Percentiles rank a stretch among this genome's conserved stretches.
These are phyloP conservation scores for Lycaena phlaeas DNA, from an alignment of 2,888 invertebrate species.

Conservation along the genomic window DNA sequence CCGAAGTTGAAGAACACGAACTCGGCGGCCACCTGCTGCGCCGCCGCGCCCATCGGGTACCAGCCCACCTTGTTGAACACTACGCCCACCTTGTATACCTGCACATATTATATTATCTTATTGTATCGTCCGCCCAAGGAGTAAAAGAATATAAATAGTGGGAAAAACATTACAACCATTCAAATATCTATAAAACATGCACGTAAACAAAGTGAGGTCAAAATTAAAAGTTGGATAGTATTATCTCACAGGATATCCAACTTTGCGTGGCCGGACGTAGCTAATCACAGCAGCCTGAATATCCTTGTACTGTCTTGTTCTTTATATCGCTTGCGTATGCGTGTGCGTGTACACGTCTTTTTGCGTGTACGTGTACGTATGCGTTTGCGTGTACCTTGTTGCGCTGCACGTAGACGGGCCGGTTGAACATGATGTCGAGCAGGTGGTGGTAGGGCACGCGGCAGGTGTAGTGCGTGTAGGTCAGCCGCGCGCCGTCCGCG, in stretches of 20 bases:
- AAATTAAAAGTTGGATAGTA: too few species aligned
- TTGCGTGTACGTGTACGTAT: too few species aligned
- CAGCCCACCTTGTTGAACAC: slow-evolving; percentile 87
- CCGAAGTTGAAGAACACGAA: slow-evolving; percentile 84
- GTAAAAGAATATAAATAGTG: too few species aligned
- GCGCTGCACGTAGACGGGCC: slow-evolving; percentile 83
- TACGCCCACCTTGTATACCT: slow-evolving; percentile 87
- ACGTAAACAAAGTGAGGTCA: too few species aligned
- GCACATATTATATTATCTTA: slow-evolving; percentile 19
- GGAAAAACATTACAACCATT: too few species aligned
- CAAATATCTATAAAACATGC: too few species aligned
- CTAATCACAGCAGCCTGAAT: too few species aligned
- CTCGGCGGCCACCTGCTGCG: slow-evolving; percentile 77
- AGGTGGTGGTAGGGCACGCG: slow-evolving; percentile 81
- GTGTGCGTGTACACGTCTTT: too few species aligned
- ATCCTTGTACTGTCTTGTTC: too few species aligned
- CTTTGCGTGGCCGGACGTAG: too few species aligned
- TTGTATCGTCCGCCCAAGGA: too few species aligned
- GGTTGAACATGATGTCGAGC: slow-evolving; percentile 85
- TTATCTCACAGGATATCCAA: too few species aligned
- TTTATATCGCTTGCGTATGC: not conserved
- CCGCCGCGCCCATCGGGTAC: slow-evolving; percentile 85
- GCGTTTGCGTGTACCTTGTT: slow-evolving; percentile 66
- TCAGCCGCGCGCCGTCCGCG: slow-evolving; percentile 83
- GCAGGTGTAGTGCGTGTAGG: slow-evolving; percentile 87